These are phyloP conservation scores for Atherinosoma microstoma DNA, from an alignment of 2,797 vertebrate species.

Conservation along the genomic window DNA sequence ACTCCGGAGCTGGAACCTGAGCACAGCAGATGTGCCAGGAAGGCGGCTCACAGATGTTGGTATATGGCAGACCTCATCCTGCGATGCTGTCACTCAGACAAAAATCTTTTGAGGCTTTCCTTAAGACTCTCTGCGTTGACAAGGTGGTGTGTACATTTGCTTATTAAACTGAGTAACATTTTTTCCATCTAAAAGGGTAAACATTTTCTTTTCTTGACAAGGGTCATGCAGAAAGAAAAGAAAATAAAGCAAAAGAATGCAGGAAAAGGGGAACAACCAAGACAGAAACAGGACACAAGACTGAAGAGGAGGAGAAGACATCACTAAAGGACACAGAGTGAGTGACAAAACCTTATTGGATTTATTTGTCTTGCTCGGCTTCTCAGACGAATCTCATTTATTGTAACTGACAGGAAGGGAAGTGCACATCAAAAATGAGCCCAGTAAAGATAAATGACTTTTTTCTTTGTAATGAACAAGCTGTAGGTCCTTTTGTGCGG, in stretches of 20 bases:
- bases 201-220: slow-evolving; percentile 45
- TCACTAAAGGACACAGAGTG: slow-evolving; percentile 69
- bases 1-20: slow-evolving; percentile 30
- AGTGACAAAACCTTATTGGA: slow-evolving; percentile 84
- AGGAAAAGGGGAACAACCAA: slow-evolving; percentile 20
- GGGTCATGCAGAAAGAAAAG: slow-evolving; percentile 34
- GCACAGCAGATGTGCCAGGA: slow-evolving; percentile 30
- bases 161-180: slow-evolving; percentile 47
- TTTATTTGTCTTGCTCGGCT: slow-evolving; percentile 81
- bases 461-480: slow-evolving; percentile 68
- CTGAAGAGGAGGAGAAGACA: slow-evolving; percentile 44
- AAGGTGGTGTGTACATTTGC: slow-evolving; percentile 26
- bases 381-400: slow-evolving; percentile 83
- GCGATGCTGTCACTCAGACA: slow-evolving; percentile 46
- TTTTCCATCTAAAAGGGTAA: slow-evolving; percentile 54
- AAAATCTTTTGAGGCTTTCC: slow-evolving; percentile 1
- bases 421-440: slow-evolving; percentile 70
- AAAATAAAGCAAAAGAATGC: slow-evolving; percentile 34
- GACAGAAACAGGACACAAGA: slow-evolving; percentile 14
- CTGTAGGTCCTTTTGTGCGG: slow-evolving; percentile 53
- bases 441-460: slow-evolving; percentile 64
- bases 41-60: slow-evolving; percentile 58
- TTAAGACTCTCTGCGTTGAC: slow-evolving; percentile 34
- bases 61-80: slow-evolving; percentile 47
- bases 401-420: slow-evolving; percentile 71